Base-by-base conservation (phyloP, 2,113 vertebrate genomes). In the Scartelaos histophorus region DNA sequence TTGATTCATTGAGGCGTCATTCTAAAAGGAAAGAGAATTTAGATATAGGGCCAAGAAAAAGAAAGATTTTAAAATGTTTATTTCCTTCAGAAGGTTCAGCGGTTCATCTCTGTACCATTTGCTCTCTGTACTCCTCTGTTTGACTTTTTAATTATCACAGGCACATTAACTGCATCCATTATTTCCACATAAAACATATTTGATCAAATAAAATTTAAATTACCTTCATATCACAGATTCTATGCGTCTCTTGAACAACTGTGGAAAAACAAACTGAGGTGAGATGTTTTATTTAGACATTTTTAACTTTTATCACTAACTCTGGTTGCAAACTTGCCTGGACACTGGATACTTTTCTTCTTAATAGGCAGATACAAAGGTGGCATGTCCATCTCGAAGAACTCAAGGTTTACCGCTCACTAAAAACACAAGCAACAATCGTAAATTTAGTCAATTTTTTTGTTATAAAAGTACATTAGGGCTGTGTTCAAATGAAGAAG, bases 261-360 rank as follows among this genome's bases (percentile, higher is more conserved):
- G 74, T 60, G 25, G 56, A 24, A 29, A 67, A 15, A 3, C 15
- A 0, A 69, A 69, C 54, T 7, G 45, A 7, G 2, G 49, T 16
- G 7, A 25, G 22, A 58, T 58, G 12, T 12, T 22, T 21, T 22
- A 0, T n/a, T 24, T 13, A 22, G 0, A 22, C 9, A 22, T 22
- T 10, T 56, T n/a, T n/a, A n/a, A n/a, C n/a, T n/a, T n/a, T n/a
- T 2, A 0, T 56, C 12, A 19, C 16, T 19, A 6, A 5, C 19
- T 51, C 5, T 51, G 38, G 3, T 17, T 51, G 17, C 16, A 3
- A n/a, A 54, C 51, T 58, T 25, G 24, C 56, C 56, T 51, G 90
- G 91, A 10, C 90, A 86, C 74, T 86, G 91, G n/a, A 71, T 71
- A 11, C 85, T 81, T 46, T 86, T 93, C 70, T 90, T 92, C 73